Conservation (phyloP, 2,888 invertebrate species). For the Xestia sexstrigata region DNA sequence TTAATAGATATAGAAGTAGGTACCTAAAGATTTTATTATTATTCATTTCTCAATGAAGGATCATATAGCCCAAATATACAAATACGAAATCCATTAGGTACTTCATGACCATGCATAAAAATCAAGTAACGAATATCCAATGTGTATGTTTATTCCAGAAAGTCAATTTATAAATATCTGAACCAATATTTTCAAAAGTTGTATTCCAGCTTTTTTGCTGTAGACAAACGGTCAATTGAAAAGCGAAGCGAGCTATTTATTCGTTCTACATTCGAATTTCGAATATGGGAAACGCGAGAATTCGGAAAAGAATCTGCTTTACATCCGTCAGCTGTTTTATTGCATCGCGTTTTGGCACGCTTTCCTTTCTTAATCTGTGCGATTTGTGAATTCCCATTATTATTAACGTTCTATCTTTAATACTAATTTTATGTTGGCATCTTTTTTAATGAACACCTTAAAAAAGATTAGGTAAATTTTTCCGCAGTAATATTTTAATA, state of each 20-base stretch:
- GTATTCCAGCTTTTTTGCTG: slow-evolving; percentile 1
- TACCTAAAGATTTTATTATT: neutral
- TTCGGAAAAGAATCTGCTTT: slow-evolving; percentile 19
- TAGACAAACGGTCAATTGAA: slow-evolving; percentile 24
- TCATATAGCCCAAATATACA: neutral
- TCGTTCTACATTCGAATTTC: slow-evolving; percentile 27
- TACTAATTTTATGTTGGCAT: neutral
- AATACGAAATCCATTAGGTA: neutral
- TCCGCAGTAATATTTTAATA: slow-evolving; percentile 9
- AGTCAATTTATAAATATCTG: neutral
- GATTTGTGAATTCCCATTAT: slow-evolving; percentile 11
- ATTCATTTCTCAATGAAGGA: neutral
- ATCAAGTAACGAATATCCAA: slow-evolving; percentile 1
- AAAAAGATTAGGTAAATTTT: slow-evolving; percentile 8
- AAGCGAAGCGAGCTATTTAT: slow-evolving; percentile 17
- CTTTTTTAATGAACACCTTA: neutral
- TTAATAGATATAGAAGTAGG: neutral
- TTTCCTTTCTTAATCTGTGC: neutral
- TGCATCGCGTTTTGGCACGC: slow-evolving; percentile 1
- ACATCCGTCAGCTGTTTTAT: slow-evolving; percentile 23
- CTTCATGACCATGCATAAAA: neutral
- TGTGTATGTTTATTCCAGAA: neutral
- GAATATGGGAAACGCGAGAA: slow-evolving; percentile 11
- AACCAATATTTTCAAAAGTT: slow-evolving; percentile 16
- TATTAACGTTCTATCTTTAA: neutral